Conservation (phyloP, 1,140 invertebrate species). For the Drosophila seguyi region DNA sequence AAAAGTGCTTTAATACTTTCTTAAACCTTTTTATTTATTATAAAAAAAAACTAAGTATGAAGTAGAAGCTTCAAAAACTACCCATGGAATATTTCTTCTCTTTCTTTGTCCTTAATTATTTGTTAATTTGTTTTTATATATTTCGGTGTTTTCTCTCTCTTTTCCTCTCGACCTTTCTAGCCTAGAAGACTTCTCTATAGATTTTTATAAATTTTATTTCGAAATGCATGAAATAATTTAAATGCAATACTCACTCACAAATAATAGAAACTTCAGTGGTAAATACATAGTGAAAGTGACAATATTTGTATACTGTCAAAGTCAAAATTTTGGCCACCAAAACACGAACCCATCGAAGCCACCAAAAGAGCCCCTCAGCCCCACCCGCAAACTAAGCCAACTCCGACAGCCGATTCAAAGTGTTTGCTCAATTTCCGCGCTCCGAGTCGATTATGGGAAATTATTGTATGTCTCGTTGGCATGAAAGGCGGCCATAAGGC, state of each 20-base stretch:
- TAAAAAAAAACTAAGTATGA: too few relatives aligned
- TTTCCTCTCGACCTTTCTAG: neutral
- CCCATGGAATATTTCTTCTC: too few relatives aligned
- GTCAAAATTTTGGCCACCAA: slow-evolving; percentile 13
- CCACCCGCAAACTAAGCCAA: neutral
- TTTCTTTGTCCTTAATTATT: too few relatives aligned
- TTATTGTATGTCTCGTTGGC: slow-evolving; percentile 78
- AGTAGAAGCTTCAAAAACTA: too few relatives aligned
- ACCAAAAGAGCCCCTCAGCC: neutral
- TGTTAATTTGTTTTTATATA: too few relatives aligned
- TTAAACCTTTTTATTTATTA: too few relatives aligned
- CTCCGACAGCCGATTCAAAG: slow-evolving; percentile 41
- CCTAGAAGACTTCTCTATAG: neutral
- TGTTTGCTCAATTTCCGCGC: slow-evolving; percentile 80
- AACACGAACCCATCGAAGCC: slow-evolving; percentile 4
- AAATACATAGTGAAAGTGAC: slow-evolving; percentile 3
- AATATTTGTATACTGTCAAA: slow-evolving; percentile 17
- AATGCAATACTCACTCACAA: neutral
- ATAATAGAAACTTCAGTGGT: neutral
- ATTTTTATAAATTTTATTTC: neutral
- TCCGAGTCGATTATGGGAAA: slow-evolving; percentile 72
- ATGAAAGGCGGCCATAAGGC: slow-evolving; percentile 74
- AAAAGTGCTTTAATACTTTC: too few relatives aligned
- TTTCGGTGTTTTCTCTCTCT: neutral
- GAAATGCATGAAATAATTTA: neutral